A percentile compares a stretch with the other conserved stretches of the same genome.
These are phyloP conservation scores for Terrapene triunguis DNA, from an alignment of 2,113 vertebrate species.

Conservation along the genomic window DNA sequence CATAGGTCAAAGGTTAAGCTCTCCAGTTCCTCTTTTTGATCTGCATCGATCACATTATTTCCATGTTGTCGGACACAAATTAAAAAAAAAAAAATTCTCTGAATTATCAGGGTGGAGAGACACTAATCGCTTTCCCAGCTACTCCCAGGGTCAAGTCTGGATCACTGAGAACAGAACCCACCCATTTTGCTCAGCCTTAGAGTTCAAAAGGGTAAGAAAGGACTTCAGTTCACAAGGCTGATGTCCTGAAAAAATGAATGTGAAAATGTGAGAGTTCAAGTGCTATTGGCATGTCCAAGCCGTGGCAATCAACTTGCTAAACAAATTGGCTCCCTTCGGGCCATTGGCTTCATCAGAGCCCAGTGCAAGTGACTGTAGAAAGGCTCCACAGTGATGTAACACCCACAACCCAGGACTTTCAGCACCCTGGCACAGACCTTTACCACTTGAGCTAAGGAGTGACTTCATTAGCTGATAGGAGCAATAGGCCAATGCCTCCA, in stretches of 20 bases:
- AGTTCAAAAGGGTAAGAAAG: neutral
- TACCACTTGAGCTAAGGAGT: neutral
- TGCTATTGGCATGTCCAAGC: neutral
- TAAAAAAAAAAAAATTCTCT: neutral
- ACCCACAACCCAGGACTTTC: neutral
- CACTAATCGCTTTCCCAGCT: neutral
- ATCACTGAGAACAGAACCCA: neutral
- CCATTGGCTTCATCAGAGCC: neutral
- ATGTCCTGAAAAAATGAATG: neutral
- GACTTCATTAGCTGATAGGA: neutral
- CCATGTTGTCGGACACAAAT: neutral
- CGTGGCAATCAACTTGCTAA: neutral
- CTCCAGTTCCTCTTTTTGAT: neutral
- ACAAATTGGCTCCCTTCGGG: neutral
- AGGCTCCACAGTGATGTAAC: neutral
- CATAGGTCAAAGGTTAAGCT: conserved; percentile 31
- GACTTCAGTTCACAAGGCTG: neutral
- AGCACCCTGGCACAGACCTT: neutral
- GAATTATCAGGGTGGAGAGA: neutral
- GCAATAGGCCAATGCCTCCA: neutral
- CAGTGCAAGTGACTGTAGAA: neutral
- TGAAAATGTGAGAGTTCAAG: neutral
- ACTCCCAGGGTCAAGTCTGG: neutral
- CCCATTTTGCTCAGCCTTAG: neutral
- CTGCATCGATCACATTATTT: neutral